Evolutionary conservation across 2,113 vertebrate species (phyloP), one percentile per base, ranked within the genome.

Genomic region (Eleginops maclovinus): DNA sequence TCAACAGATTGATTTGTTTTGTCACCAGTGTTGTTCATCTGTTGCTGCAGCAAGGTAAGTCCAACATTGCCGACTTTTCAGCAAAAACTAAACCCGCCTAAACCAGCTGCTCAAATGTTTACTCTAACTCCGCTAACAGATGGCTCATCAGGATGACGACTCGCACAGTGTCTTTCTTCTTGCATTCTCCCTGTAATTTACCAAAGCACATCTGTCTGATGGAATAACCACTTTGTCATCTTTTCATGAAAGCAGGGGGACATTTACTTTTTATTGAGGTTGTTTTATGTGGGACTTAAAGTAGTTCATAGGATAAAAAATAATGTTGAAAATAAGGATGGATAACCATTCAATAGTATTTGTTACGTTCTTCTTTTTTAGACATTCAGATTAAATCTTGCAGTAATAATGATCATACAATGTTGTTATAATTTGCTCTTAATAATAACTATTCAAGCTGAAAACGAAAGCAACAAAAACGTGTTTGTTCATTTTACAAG

Each of bases 1-100:
- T 96, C 93, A 94, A 96, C 95, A 96, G 95, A 96, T 96, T 93
- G 89, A 93, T 93, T 95, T 94, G 88, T 94, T 95, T 94, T 90
- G 77, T 92, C 89, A 75, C 91, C 86, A 61, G 76, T 84, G 47
- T 67, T 36, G 65, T 60, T 79, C 82, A 31, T 86, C 84, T 83
- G 50, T 66, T 59, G 62, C 68, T 26, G 19, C 67, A 72, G 68
- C 1, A 44, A 89, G 92, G 91, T 95, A 86, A 94, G 92, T 89
- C 51, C 70, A 82, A 75, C 49, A 56, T 26, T 72, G 62, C 70
- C 56, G 83, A 82, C 69, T 66, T 41, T 73, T 51, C 22, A 3
- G 44, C 58, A 47, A 63, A 36, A 84, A 92, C 87, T 89, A 77
- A 91, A 91, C 74, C 44, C 72, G 46, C 63, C 79, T 87, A 83